These are phyloP conservation scores for Argynnis bischoffii DNA, from an alignment of 2,888 invertebrate species.

Conservation along the genomic window DNA sequence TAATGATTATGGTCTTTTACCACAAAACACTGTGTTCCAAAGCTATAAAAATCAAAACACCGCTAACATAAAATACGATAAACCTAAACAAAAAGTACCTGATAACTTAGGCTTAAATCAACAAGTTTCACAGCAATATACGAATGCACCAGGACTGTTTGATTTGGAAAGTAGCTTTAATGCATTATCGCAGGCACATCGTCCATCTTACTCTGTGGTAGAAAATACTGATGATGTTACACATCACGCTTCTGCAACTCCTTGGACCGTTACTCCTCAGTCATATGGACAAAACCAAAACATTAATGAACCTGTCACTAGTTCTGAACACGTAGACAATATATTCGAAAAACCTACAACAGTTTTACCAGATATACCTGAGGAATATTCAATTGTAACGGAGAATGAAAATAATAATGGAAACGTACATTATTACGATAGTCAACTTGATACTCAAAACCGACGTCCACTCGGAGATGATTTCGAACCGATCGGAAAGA, in stretches of 20 bases:
- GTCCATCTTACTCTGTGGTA: slow-evolving; percentile 73
- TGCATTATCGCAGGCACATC: slow-evolving; percentile 47
- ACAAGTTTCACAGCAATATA: slow-evolving; percentile 61
- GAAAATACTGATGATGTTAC: slow-evolving; percentile 65
- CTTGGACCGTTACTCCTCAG: slow-evolving; percentile 66
- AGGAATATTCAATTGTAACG: slow-evolving; percentile 72
- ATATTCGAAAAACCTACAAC: slow-evolving; percentile 59
- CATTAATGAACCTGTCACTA: slow-evolving; percentile 56
- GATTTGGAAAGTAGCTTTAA: slow-evolving; percentile 47
- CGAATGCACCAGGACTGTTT: slow-evolving; percentile 53
- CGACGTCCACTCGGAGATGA: slow-evolving; percentile 74
- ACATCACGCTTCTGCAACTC: slow-evolving; percentile 61
- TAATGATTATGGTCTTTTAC: slow-evolving; percentile 46
- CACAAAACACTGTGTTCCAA: slow-evolving; percentile 61
- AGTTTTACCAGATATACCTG: slow-evolving; percentile 58
- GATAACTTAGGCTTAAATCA: slow-evolving; percentile 67
- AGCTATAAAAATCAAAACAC: slow-evolving; percentile 58
- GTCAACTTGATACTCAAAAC: slow-evolving; percentile 71
- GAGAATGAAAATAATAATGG: slow-evolving; percentile 70
- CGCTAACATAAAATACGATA: slow-evolving; percentile 55
- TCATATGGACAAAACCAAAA: slow-evolving; percentile 56
- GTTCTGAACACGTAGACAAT: slow-evolving; percentile 51
- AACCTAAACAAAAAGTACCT: slow-evolving; percentile 61
- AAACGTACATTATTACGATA: slow-evolving; percentile 71
- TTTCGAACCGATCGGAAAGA: slow-evolving; percentile 72